Evolutionary conservation across 2,113 vertebrate genomes (phyloP).

Genomic region (Todiramphus chloris): DNA sequence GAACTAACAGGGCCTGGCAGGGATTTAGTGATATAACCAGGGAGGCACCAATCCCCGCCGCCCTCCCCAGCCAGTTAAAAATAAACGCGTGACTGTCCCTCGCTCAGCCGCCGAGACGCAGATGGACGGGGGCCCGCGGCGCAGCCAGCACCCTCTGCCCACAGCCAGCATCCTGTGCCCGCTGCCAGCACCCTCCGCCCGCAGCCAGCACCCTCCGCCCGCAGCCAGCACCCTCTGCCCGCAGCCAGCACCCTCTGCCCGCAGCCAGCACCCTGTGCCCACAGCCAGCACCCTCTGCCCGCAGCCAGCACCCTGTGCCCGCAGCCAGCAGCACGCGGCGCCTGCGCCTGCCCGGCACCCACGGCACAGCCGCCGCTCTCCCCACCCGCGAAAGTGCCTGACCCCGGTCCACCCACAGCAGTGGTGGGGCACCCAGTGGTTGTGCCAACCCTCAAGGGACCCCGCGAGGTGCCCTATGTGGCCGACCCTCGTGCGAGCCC

Average conservation of each 20-base stretch:
- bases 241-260: no score
- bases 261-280: no score
- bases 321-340: no score
- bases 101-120: background rate
- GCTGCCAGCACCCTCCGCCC: no score
- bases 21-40: constrained; percentile 72
- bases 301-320: no score
- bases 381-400: rapidly evolving
- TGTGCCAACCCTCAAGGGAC: background rate
- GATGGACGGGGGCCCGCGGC: background rate
- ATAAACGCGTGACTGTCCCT: constrained; percentile 62
- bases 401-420: background rate
- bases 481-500: rapidly evolving
- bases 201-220: no score
- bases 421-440: no score
- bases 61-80: constrained; percentile 59
- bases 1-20: constrained; percentile 67
- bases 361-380: rapidly evolving
- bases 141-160: background rate
- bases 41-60: constrained; percentile 59
- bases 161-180: no score
- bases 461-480: rapidly evolving
- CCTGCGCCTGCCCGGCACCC: background rate
- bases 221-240: no score
- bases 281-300: no score